Evolutionary conservation across 2,113 vertebrate genomes (phyloP).

Genomic region (Oreochromis spilurus): DNA sequence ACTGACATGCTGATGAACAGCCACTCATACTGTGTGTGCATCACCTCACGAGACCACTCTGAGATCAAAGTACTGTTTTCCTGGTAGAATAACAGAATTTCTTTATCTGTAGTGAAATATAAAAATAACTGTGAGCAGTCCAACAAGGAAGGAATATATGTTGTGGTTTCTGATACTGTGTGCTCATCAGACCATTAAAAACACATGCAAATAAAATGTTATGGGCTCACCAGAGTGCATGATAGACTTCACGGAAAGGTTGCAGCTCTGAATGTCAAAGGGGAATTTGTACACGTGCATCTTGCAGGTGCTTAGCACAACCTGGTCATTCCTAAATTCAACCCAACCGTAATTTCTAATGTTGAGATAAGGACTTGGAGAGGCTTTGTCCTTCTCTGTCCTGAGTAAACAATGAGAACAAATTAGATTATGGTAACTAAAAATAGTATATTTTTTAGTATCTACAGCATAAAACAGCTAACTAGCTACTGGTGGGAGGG

Average conservation of each 20-base stretch:
- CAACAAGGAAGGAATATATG: background rate
- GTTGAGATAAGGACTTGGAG: constrained; percentile 21
- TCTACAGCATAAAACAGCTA: background rate
- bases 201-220: background rate
- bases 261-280: constrained; percentile 62
- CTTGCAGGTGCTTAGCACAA: constrained; percentile 57
- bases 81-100: background rate
- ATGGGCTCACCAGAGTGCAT: constrained; percentile 28
- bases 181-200: background rate
- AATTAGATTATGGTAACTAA: background rate
- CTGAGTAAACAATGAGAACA: constrained; percentile 1
- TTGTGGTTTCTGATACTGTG: background rate
- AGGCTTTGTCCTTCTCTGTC: constrained; percentile 44
- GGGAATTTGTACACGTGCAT: constrained; percentile 61
- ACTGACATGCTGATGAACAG: constrained; percentile 33
- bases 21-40: constrained; percentile 57
- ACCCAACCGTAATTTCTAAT: background rate
- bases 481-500: background rate
- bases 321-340: background rate
- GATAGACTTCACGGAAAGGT: constrained; percentile 49
- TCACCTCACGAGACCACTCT: background rate
- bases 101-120: background rate
- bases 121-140: background rate
- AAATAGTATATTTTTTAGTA: background rate
- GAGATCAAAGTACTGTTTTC: background rate